phyloP scores from a whole-genome alignment of 2,888 invertebrate species.

The Polydesmus complanatus region DNA sequence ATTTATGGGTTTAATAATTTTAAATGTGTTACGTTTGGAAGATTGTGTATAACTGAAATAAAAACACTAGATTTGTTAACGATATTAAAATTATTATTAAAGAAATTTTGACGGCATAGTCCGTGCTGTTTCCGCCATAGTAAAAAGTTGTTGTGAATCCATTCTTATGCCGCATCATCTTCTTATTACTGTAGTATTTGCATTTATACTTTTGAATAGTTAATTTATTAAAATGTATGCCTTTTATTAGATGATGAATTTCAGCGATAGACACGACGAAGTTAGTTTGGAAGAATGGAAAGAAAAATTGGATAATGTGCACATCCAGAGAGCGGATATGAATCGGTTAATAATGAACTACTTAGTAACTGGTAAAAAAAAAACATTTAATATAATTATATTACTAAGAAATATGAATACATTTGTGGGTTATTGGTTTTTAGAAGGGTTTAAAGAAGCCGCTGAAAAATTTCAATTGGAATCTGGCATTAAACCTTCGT shows the following conservation, averaged over 20 bases:
- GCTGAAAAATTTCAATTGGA: constrained; percentile 93
- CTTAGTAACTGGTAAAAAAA: constrained; percentile 69
- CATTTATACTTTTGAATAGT: no score
- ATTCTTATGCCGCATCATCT: no score
- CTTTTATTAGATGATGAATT: constrained; percentile 11
- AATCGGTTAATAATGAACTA: constrained; percentile 98
- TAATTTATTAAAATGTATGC: not conserved
- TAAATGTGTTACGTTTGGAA: no score
- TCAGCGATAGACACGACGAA: constrained; percentile 27
- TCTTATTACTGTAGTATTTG: no score
- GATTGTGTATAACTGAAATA: no score
- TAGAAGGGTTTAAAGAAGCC: constrained; percentile 61
- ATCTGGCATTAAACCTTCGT: constrained; percentile 65
- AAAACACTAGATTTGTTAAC: no score
- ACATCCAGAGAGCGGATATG: constrained; percentile 81
- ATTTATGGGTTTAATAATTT: no score
- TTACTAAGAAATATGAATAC: not conserved
- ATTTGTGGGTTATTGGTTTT: no score
- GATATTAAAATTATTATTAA: no score
- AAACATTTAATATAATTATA: not conserved
- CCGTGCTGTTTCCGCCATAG: no score
- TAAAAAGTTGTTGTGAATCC: no score
- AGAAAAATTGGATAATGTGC: constrained; percentile 52
- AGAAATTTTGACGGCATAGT: no score
- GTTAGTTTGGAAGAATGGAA: constrained; percentile 53